Percentiles rank a stretch among this genome's conserved stretches.
phyloP scores from a whole-genome alignment of 2,797 vertebrate species.

The Podarcis lilfordi region DNA sequence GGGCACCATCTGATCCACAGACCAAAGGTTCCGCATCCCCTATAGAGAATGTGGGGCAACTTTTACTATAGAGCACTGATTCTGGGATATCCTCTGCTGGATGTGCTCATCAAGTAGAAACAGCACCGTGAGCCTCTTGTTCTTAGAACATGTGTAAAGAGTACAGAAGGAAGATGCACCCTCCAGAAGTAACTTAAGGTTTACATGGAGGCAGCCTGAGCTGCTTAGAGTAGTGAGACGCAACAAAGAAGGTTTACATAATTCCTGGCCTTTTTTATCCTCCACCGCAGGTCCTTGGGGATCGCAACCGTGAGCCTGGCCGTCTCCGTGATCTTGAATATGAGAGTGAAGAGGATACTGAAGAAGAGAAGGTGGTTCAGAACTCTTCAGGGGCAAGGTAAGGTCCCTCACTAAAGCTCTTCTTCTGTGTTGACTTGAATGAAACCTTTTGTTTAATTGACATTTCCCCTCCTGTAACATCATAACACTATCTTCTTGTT shows the following conservation, averaged over 20 bases:
- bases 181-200: neutral
- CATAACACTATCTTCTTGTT: constrained; percentile 15
- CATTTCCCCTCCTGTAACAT: neutral
- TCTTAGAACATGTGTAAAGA: neutral
- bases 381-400: constrained; percentile 76
- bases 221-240: neutral
- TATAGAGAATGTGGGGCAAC: neutral
- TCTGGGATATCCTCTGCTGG: neutral
- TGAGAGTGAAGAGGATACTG: constrained; percentile 85
- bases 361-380: constrained; percentile 72
- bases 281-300: constrained; percentile 68
- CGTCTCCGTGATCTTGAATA: constrained; percentile 91
- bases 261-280: neutral
- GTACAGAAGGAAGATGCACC: no score
- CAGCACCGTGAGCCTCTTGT: neutral
- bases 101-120: neutral
- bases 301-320: constrained; percentile 78
- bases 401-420: neutral
- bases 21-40: no score
- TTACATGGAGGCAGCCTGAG: no score
- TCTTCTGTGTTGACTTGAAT: no score
- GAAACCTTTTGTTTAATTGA: neutral
- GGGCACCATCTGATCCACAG: no score
- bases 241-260: neutral
- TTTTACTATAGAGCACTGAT: no score